Evolutionary conservation across 2,113 vertebrate species (phyloP).

Genomic region (Nyctibius bracteatus): DNA sequence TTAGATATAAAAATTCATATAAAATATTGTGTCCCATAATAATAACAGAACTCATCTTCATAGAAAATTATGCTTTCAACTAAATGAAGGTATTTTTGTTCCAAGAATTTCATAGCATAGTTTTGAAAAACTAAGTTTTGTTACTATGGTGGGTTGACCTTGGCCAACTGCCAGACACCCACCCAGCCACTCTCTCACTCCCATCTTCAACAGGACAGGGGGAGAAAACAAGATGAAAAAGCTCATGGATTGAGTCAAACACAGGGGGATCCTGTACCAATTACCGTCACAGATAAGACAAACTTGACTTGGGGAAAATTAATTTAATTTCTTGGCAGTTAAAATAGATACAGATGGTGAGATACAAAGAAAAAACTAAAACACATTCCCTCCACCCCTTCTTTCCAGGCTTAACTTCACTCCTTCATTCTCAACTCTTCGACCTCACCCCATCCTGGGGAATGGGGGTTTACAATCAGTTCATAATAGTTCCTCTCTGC

Average conservation of each 20-base stretch:
- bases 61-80: neutral
- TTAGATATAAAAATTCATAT: neutral
- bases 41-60: neutral
- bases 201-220: neutral
- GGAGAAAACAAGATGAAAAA: neutral
- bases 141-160: neutral
- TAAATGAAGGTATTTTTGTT: neutral
- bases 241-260: neutral
- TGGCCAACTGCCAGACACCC: neutral
- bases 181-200: neutral
- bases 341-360: neutral
- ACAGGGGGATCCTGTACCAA: neutral
- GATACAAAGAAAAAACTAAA: neutral
- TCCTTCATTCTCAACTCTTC: neutral
- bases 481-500: neutral
- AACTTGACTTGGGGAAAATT: neutral
- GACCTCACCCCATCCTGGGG: neutral
- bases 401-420: neutral
- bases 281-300: too few relatives aligned
- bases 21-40: neutral
- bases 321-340: neutral
- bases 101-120: neutral
- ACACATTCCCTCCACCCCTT: neutral
- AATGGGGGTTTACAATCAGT: too few relatives aligned
- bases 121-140: neutral